These are phyloP conservation scores for Syngnathus acus DNA, from an alignment of 2,797 vertebrate genomes.

Conservation along the genomic window DNA sequence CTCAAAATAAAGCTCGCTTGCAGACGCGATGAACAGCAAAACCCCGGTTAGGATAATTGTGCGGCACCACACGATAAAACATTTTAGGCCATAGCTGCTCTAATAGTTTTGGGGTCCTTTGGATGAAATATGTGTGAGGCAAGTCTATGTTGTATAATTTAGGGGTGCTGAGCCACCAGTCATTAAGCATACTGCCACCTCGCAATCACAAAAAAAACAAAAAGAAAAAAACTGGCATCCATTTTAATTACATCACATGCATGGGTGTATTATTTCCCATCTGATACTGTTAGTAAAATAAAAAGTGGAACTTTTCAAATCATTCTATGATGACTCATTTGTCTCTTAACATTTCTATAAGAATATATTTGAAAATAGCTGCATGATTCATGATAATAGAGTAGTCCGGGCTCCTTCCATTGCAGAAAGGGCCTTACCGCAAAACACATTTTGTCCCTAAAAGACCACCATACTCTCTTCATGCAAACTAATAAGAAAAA, in stretches of 20 bases:
- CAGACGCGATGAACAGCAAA: slow-evolving; percentile 1
- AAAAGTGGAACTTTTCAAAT: background rate
- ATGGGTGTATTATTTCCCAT: too few relatives aligned
- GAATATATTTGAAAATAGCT: background rate
- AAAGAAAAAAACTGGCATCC: too few relatives aligned
- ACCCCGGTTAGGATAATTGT: slow-evolving; percentile 19
- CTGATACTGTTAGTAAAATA: too few relatives aligned
- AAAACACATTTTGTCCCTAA: too few relatives aligned
- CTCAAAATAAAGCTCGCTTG: slow-evolving; percentile 16
- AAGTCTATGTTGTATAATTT: too few relatives aligned
- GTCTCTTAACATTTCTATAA: background rate
- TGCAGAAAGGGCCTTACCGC: too few relatives aligned
- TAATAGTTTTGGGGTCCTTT: background rate
- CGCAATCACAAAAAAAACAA: too few relatives aligned
- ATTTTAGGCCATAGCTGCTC: background rate
- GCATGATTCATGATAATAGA: too few relatives aligned
- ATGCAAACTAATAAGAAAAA: too few relatives aligned
- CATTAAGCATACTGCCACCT: background rate
- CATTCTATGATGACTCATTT: background rate
- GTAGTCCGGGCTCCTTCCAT: too few relatives aligned
- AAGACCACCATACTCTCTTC: too few relatives aligned
- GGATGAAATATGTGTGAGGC: background rate
- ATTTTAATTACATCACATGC: too few relatives aligned
- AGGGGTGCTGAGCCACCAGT: background rate
- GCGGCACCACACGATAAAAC: slow-evolving; percentile 16